Conservation (phyloP, 2,113 vertebrate species). For the Echinops telfairi region DNA sequence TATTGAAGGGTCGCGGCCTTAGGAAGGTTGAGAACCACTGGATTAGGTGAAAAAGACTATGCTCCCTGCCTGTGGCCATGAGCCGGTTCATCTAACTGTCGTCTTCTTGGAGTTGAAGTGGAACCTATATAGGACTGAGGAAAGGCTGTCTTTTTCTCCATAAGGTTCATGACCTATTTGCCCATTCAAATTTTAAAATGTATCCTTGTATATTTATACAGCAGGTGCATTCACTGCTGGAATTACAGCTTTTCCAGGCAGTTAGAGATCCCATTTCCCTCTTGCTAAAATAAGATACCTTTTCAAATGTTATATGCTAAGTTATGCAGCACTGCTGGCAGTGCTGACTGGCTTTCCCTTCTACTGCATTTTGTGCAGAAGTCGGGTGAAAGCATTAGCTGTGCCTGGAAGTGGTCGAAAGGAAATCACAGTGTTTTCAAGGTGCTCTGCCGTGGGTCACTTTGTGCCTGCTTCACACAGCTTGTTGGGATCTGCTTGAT, state of each 20-base stretch:
- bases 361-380: not conserved
- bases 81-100: not conserved
- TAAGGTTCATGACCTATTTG: conserved; percentile 2
- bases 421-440: conserved; percentile 4
- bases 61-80: not conserved
- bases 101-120: not conserved
- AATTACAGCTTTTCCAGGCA: conserved; percentile 64
- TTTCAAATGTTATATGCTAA: conserved; percentile 41
- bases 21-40: too few species aligned
- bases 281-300: conserved; percentile 65
- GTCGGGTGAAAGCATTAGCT: not conserved
- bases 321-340: conserved; percentile 6
- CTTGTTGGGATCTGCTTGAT: conserved; percentile 39
- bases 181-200: conserved; percentile 52
- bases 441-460: conserved; percentile 35
- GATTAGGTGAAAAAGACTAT: not conserved
- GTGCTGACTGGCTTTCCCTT: conserved; percentile 20
- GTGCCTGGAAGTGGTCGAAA: not conserved
- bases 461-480: not conserved
- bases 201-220: conserved; percentile 55
- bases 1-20: too few species aligned
- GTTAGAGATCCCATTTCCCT: conserved; percentile 64
- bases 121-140: not conserved
- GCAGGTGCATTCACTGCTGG: conserved; percentile 60
- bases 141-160: conserved; percentile 46